A percentile compares a stretch with the other conserved stretches of the same genome.
phyloP scores from a whole-genome alignment of 92 coral and sea anemone species.

The Parazoanthus darwini region DNA sequence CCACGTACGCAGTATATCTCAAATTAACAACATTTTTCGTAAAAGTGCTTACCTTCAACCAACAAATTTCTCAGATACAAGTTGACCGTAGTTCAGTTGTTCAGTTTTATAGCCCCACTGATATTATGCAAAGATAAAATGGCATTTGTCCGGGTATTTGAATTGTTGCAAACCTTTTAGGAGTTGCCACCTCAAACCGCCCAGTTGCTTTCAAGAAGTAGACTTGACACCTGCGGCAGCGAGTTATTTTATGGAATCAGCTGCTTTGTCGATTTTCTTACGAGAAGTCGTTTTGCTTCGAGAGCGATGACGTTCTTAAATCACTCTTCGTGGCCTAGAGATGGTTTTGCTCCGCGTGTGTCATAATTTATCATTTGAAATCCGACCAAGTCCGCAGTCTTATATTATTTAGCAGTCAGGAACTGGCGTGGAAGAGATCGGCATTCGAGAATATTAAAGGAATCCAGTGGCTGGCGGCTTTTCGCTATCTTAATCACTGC shows the following conservation, averaged over 20 bases:
- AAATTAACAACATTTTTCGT: background rate
- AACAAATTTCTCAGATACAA: background rate
- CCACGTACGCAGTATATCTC: background rate
- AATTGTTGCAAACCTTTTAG: background rate
- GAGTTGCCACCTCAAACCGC: background rate
- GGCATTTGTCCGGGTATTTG: background rate
- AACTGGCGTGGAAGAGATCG: background rate
- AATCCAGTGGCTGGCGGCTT: slow-evolving; percentile 25
- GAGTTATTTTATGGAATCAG: slow-evolving; percentile 1
- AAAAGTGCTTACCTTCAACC: background rate
- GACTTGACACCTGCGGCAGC: background rate
- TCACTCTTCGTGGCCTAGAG: background rate
- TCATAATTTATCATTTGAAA: background rate
- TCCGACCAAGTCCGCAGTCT: background rate
- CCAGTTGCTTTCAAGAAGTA: background rate
- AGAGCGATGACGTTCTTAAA: background rate
- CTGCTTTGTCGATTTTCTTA: slow-evolving; percentile 1
- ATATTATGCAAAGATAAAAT: background rate
- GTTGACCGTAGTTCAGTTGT: background rate
- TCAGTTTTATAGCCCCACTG: background rate
- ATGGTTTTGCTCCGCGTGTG: slow-evolving; percentile 13
- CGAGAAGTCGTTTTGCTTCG: background rate
- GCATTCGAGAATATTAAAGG: background rate
- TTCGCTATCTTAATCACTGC: slow-evolving; percentile 13
- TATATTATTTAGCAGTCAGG: slow-evolving; percentile 1